Evolutionary conservation across 1,140 invertebrate genomes (phyloP).

Genomic region (Delia radicum): DNA sequence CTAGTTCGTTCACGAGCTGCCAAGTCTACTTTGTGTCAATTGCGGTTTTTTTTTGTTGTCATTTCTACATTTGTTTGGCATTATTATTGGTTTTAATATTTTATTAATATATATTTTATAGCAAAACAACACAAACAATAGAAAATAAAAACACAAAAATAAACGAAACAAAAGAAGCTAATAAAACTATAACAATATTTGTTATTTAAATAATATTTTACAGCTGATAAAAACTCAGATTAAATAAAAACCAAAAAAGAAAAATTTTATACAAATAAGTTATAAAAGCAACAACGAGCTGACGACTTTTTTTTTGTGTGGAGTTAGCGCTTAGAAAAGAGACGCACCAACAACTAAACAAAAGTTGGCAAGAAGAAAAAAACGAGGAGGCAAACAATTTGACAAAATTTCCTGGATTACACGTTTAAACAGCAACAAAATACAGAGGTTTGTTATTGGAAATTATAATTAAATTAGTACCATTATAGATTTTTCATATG

Average conservation of each 20-base stretch:
- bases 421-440: background rate
- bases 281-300: too few species aligned
- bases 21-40: too few species aligned
- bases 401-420: too few species aligned
- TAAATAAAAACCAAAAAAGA: too few species aligned
- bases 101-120: background rate
- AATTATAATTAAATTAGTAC: background rate
- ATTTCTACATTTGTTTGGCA: conserved; percentile 1
- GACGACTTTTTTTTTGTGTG: too few species aligned
- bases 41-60: conserved; percentile 3
- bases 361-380: too few species aligned
- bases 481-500: background rate
- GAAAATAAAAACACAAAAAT: background rate
- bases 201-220: background rate
- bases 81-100: background rate
- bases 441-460: background rate
- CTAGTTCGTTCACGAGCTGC: too few species aligned
- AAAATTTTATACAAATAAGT: too few species aligned
- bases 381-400: too few species aligned
- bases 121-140: background rate
- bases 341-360: too few species aligned
- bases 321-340: too few species aligned
- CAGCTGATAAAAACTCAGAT: background rate
- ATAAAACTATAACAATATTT: background rate
- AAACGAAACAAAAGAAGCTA: background rate